Percentiles rank a stretch among this genome's conserved stretches.
Evolutionary conservation across 2,888 invertebrate species (phyloP).

Genomic region (Erynnis tages): DNA sequence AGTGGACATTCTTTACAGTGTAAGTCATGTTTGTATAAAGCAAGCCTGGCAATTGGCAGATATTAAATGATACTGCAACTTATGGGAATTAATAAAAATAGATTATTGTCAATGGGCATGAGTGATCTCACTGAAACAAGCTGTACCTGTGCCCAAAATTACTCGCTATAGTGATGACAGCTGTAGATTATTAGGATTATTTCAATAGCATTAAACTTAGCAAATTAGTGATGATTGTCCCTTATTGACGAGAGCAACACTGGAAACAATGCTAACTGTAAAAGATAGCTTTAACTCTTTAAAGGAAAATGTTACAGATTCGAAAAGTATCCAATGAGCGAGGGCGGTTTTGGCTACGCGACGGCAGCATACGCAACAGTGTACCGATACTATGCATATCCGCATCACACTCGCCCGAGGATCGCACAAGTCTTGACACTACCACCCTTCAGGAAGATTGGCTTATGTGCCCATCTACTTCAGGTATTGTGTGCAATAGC

Average conservation of each 20-base stretch:
- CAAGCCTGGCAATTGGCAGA: too few species aligned
- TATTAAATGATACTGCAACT: too few species aligned
- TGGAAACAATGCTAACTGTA: too few species aligned
- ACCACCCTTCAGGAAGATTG: conserved; percentile 94
- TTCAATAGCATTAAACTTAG: too few species aligned
- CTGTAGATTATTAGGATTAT: too few species aligned
- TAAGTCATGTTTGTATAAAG: conserved; percentile 62
- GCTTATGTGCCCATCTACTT: conserved; percentile 91
- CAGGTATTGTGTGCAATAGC: conserved; percentile 57
- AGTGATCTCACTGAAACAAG: too few species aligned
- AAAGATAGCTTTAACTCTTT: neutral
- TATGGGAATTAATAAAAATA: too few species aligned
- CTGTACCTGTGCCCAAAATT: too few species aligned
- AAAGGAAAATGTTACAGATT: conserved; percentile 81
- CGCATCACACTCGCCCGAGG: conserved; percentile 91
- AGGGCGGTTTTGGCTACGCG: conserved; percentile 84
- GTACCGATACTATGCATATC: conserved; percentile 97
- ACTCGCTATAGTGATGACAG: too few species aligned
- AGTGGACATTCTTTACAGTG: conserved; percentile 94
- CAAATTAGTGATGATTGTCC: too few species aligned
- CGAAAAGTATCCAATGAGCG: conserved; percentile 84
- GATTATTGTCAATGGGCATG: too few species aligned
- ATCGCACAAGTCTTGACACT: conserved; percentile 96
- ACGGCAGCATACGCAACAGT: conserved; percentile 94
- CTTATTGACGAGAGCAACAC: too few species aligned